Evolutionary conservation across 2,888 invertebrate species (phyloP).

Genomic region (Callimorpha dominula): DNA sequence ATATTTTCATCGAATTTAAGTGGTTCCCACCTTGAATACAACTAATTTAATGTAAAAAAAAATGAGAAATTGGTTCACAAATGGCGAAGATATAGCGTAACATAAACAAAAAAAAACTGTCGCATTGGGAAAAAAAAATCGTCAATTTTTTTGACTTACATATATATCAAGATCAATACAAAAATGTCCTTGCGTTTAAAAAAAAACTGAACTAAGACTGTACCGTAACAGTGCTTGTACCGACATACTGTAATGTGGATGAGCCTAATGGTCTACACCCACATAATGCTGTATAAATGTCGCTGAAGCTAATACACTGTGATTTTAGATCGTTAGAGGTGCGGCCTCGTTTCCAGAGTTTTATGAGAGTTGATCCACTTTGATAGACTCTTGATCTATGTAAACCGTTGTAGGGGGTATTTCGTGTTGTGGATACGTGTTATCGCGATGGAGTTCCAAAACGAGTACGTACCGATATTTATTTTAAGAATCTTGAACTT

Average conservation of each 20-base stretch:
- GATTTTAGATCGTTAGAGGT: slow-evolving; percentile 50
- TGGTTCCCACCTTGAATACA: no score
- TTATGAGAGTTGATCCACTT: slow-evolving; percentile 36
- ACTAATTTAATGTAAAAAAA: no score
- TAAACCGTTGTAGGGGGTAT: slow-evolving; percentile 2
- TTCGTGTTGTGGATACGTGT: slow-evolving; percentile 2
- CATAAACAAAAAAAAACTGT: no score
- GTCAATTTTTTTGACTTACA: neutral
- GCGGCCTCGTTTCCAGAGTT: slow-evolving; percentile 30
- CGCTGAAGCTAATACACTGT: slow-evolving; percentile 44
- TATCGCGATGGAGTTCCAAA: slow-evolving; percentile 5
- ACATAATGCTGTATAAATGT: slow-evolving; percentile 47
- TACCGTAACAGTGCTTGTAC: neutral
- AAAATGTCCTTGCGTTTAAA: neutral
- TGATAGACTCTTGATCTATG: slow-evolving; percentile 27
- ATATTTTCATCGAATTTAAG: no score
- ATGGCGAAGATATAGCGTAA: no score
- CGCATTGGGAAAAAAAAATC: neutral
- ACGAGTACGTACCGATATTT: neutral
- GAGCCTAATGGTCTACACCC: slow-evolving; percentile 15
- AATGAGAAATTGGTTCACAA: no score
- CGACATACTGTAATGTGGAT: slow-evolving; percentile 10
- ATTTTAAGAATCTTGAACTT: neutral
- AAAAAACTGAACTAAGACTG: neutral
- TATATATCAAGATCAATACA: no score